A percentile compares a stretch with the other conserved stretches of the same genome.
These are phyloP conservation scores for Macropodus opercularis DNA, from an alignment of 2,797 vertebrate species.

Conservation along the genomic window DNA sequence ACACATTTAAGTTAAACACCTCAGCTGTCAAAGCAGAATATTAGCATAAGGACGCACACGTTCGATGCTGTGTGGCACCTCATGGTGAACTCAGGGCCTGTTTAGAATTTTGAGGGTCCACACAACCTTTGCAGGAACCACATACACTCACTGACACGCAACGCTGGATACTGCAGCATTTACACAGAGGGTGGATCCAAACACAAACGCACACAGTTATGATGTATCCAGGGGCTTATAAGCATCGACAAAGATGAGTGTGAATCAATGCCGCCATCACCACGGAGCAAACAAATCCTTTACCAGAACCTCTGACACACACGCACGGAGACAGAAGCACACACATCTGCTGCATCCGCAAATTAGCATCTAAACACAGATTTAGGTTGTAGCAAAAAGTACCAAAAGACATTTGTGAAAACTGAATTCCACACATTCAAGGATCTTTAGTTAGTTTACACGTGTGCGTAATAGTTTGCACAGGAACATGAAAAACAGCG, in stretches of 20 bases:
- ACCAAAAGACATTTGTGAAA: no score
- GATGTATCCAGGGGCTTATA: constrained; percentile 80
- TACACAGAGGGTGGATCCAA: constrained; percentile 29
- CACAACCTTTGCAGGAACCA: not conserved
- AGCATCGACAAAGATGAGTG: constrained; percentile 82
- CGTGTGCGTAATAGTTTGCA: no score
- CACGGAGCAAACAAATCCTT: constrained; percentile 78
- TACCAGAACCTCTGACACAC: constrained; percentile 62
- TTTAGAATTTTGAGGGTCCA: not conserved
- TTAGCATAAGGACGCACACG: not conserved
- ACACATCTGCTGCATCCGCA: constrained; percentile 7
- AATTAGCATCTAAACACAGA: no score
- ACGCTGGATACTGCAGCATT: not conserved
- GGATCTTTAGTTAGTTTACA: not conserved
- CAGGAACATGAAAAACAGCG: no score
- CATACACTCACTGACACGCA: constrained; percentile 5
- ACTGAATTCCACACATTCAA: not conserved
- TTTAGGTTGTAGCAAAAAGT: no score
- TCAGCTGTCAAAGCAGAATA: not conserved
- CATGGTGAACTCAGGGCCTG: constrained; percentile 3
- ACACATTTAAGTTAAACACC: constrained; percentile 17
- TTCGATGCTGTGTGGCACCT: not conserved
- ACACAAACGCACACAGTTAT: constrained; percentile 59
- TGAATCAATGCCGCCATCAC: constrained; percentile 80
- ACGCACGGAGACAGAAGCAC: constrained; percentile 15